phyloP scores from a whole-genome alignment of 2,888 invertebrate genomes.

The Hipparchia semele region DNA sequence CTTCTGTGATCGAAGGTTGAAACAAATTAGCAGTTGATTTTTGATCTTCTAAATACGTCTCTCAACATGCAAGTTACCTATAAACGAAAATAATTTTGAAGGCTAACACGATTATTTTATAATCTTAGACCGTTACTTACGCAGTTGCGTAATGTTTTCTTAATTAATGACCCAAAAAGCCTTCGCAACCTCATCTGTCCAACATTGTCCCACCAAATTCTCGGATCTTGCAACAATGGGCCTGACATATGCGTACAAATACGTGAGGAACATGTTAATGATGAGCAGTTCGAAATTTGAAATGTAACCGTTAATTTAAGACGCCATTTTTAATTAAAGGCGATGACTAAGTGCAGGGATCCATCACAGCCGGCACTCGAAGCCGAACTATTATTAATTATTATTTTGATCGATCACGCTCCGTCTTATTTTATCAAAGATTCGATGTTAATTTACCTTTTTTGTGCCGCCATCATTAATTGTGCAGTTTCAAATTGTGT shows the following conservation, averaged over 20 bases:
- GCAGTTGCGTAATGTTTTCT: constrained; percentile 40
- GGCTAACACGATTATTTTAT: not conserved
- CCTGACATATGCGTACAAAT: constrained; percentile 49
- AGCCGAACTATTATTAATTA: constrained; percentile 79
- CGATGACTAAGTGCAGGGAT: constrained; percentile 79
- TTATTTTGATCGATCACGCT: constrained; percentile 80
- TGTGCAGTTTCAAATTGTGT: constrained; percentile 54
- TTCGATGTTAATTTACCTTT: constrained; percentile 62
- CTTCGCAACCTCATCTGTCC: constrained; percentile 59
- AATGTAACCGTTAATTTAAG: constrained; percentile 75
- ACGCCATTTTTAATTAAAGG: constrained; percentile 79
- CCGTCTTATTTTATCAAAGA: constrained; percentile 77
- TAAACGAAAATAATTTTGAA: not conserved
- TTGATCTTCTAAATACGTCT: too few relatives aligned
- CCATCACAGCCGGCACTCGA: constrained; percentile 70
- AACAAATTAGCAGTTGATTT: too few relatives aligned
- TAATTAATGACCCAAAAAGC: constrained; percentile 63
- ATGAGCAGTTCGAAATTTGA: constrained; percentile 63
- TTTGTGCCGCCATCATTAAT: constrained; percentile 65
- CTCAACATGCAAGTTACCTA: not conserved
- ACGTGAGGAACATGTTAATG: constrained; percentile 58
- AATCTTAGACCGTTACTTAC: not conserved
- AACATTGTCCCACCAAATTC: constrained; percentile 35
- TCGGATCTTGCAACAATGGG: constrained; percentile 47
- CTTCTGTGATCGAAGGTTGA: too few relatives aligned